phyloP scores from a whole-genome alignment of 2,797 vertebrate species.

The Avahi laniger region DNA sequence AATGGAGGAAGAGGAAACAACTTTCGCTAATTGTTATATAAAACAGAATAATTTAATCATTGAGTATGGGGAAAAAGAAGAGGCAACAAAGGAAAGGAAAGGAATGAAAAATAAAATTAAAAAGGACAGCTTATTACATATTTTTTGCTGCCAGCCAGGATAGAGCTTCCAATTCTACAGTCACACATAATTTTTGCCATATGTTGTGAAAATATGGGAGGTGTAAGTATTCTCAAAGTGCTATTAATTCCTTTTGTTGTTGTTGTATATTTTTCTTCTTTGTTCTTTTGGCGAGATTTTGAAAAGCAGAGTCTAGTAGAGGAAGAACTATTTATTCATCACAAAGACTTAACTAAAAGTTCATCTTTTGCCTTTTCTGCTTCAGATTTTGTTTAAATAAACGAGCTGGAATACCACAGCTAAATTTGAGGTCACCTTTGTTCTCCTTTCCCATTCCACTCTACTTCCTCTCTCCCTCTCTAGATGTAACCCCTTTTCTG shows the following conservation, averaged over 20 bases:
- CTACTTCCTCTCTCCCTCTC: background rate
- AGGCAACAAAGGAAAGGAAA: background rate
- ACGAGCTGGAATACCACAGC: background rate
- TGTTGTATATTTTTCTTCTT: background rate
- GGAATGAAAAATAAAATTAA: background rate
- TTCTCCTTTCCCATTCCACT: background rate
- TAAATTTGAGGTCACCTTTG: background rate
- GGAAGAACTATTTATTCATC: background rate
- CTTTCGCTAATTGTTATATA: background rate
- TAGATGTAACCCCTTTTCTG: background rate
- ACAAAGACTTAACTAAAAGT: background rate
- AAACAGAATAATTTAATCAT: background rate
- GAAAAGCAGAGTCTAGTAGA: background rate
- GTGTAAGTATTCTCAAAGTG: background rate
- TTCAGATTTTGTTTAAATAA: background rate
- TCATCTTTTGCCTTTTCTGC: background rate
- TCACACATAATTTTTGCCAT: background rate
- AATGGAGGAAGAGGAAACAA: background rate
- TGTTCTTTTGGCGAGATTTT: background rate
- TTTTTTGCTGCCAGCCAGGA: background rate
- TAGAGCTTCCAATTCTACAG: background rate
- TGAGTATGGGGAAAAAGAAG: background rate
- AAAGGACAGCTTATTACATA: background rate
- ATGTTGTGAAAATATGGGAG: background rate
- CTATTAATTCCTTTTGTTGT: background rate